phyloP scores from a whole-genome alignment of 2,113 vertebrate species.

The Pelusios castaneus region DNA sequence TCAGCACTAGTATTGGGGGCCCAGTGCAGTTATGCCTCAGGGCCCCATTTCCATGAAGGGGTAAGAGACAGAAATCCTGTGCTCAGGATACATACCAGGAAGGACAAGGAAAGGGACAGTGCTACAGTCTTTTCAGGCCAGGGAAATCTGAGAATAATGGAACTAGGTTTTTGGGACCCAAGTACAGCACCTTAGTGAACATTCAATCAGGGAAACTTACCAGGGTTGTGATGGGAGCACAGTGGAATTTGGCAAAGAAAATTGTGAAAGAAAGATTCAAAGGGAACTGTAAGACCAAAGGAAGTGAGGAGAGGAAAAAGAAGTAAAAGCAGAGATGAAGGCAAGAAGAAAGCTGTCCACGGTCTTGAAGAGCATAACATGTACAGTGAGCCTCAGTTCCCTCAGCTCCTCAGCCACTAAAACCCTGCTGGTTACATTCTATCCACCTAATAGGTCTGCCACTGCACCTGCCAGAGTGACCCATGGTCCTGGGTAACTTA shows the following conservation, averaged over 20 bases:
- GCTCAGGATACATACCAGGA: not conserved
- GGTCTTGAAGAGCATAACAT: not conserved
- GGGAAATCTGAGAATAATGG: not conserved
- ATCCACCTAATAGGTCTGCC: not conserved
- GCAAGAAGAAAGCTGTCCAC: not conserved
- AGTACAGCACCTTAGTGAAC: not conserved
- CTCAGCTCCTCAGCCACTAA: not conserved
- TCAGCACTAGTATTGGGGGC: not conserved
- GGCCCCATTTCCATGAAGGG: not conserved
- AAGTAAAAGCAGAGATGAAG: not conserved
- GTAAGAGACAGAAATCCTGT: not conserved
- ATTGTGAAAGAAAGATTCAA: not conserved
- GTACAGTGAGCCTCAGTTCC: not conserved
- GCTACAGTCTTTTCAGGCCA: not conserved
- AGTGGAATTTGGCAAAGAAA: not conserved
- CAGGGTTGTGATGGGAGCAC: not conserved
- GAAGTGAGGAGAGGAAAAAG: not conserved
- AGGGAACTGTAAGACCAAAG: not conserved
- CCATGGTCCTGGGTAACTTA: not conserved
- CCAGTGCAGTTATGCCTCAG: not conserved
- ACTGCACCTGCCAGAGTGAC: accelerated
- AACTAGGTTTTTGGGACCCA: not conserved
- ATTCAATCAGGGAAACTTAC: not conserved
- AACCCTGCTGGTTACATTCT: not conserved
- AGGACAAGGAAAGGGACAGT: not conserved